Percentiles rank a stretch among this genome's conserved stretches.
Conservation (phyloP, 2,113 vertebrate genomes). For the Pyrgilauda ruficollis region DNA sequence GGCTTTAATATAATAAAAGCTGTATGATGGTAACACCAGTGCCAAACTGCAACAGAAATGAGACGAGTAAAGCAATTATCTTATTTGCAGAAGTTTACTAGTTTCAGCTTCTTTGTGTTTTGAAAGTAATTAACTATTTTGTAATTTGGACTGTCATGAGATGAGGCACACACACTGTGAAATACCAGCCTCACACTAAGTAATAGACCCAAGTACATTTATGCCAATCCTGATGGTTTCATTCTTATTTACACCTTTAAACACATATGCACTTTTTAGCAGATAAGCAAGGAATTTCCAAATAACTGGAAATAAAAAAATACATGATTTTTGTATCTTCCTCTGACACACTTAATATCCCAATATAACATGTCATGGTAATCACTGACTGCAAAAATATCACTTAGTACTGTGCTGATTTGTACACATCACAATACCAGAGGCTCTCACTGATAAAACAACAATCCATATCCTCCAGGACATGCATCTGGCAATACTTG, state of each 20-base stretch:
- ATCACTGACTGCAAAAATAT: background rate
- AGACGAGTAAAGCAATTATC: slow-evolving; percentile 59
- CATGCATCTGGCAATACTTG: background rate
- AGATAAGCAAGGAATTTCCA: background rate
- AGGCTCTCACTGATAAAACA: background rate
- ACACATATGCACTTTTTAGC: background rate
- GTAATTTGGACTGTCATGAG: background rate
- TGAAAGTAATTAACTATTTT: background rate
- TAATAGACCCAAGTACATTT: background rate
- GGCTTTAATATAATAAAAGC: slow-evolving; percentile 96
- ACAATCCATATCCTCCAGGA: background rate
- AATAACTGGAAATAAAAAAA: background rate
- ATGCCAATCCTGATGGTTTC: background rate
- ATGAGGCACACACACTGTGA: background rate
- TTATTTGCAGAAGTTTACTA: background rate
- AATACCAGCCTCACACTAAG: background rate
- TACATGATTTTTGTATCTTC: background rate
- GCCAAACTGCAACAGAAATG: slow-evolving; percentile 88
- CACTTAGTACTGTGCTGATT: background rate
- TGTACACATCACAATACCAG: background rate
- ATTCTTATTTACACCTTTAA: background rate
- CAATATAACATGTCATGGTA: background rate
- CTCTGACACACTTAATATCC: background rate
- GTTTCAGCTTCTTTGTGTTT: background rate
- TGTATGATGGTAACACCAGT: slow-evolving; percentile 94